Conservation (phyloP, 2,888 invertebrate species). For the Mechanitis messenoides region DNA sequence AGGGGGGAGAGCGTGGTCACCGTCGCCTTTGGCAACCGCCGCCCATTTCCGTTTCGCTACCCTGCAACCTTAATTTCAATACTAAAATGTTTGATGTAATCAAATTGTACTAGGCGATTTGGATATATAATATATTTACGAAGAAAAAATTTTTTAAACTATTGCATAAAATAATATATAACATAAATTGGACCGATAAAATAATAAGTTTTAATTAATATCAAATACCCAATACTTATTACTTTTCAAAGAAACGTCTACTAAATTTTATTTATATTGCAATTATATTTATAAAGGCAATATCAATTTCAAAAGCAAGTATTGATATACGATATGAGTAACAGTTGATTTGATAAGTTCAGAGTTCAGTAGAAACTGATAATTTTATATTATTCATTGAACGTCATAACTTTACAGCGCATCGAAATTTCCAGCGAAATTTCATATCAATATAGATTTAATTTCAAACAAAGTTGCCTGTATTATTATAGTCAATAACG, state of each 20-base stretch:
- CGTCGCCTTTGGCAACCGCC: constrained; percentile 42
- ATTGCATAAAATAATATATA: too few relatives aligned
- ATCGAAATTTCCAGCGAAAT: background rate
- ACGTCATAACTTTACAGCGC: background rate
- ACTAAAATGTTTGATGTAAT: background rate
- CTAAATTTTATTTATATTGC: too few relatives aligned
- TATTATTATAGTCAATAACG: constrained; percentile 6
- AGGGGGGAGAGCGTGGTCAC: constrained; percentile 9
- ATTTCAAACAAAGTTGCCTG: background rate
- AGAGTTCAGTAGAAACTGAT: background rate
- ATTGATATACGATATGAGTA: background rate
- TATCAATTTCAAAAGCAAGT: background rate
- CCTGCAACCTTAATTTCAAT: constrained; percentile 7
- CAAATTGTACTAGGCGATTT: too few relatives aligned
- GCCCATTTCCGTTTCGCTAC: constrained; percentile 41
- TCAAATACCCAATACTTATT: too few relatives aligned
- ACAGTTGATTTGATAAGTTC: constrained; percentile 1
- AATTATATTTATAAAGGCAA: background rate
- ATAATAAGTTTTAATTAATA: too few relatives aligned
- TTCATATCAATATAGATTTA: background rate
- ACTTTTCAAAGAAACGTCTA: too few relatives aligned
- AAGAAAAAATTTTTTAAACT: too few relatives aligned
- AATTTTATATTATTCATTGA: constrained; percentile 1
- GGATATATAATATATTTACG: too few relatives aligned
- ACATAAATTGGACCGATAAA: too few relatives aligned